These are phyloP conservation scores for Omphaloscelis lunosa DNA, from an alignment of 2,888 invertebrate species.

Conservation along the genomic window DNA sequence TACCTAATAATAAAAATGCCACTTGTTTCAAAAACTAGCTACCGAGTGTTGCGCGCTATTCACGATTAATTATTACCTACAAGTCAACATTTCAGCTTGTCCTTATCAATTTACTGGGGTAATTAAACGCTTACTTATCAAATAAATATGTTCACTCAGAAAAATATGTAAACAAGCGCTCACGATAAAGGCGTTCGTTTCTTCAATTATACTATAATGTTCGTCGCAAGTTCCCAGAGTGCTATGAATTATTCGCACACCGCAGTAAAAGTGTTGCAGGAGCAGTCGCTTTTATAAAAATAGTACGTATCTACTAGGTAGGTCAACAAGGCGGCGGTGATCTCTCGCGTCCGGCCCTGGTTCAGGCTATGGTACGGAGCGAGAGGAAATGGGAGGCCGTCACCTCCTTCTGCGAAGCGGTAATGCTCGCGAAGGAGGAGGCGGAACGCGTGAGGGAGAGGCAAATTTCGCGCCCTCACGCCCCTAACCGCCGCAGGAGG, in stretches of 20 bases:
- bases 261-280: slow-evolving; percentile 38
- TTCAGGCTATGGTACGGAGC: too few relatives aligned
- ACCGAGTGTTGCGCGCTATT: slow-evolving; percentile 38
- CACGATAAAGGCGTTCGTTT: slow-evolving; percentile 61
- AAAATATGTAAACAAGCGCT: slow-evolving; percentile 62
- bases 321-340: too few relatives aligned
- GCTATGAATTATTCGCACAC: slow-evolving; percentile 43
- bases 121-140: slow-evolving; percentile 75
- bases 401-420: too few relatives aligned
- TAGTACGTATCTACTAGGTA: slow-evolving; percentile 5
- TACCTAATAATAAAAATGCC: slow-evolving; percentile 24
- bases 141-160: slow-evolving; percentile 65
- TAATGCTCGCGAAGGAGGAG: too few relatives aligned
- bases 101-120: slow-evolving; percentile 72
- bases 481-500: too few relatives aligned
- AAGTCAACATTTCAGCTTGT: slow-evolving; percentile 45
- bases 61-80: slow-evolving; percentile 34
- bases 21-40: slow-evolving; percentile 35
- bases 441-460: too few relatives aligned
- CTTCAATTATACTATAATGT: slow-evolving; percentile 49
- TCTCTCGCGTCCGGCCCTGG: too few relatives aligned
- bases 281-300: slow-evolving; percentile 25
- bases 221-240: slow-evolving; percentile 25
- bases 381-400: too few relatives aligned
- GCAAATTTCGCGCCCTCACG: too few relatives aligned